Conservation (phyloP, 2,797 vertebrate genomes). For the Sebastiscus tertius region DNA sequence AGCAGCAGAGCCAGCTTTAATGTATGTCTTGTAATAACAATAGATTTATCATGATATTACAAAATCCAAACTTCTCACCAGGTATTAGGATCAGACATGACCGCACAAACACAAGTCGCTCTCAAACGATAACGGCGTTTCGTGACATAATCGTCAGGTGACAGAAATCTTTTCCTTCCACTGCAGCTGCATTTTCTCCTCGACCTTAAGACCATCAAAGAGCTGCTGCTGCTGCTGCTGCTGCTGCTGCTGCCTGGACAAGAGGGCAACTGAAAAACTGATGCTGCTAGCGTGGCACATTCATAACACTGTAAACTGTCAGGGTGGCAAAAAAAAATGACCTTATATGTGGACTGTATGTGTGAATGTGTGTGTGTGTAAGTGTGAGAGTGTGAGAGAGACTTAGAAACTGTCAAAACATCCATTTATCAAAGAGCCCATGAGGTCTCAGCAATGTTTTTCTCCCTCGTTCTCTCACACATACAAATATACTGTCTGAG, state of each 20-base stretch:
- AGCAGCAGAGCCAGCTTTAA: neutral
- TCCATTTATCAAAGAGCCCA: slow-evolving; percentile 64
- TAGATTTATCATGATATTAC: neutral
- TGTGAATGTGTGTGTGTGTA: slow-evolving; percentile 9
- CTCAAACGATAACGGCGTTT: neutral
- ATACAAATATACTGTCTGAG: neutral
- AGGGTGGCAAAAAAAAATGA: slow-evolving; percentile 41
- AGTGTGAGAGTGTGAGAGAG: slow-evolving; percentile 4
- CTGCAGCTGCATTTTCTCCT: slow-evolving; percentile 40
- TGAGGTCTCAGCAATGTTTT: slow-evolving; percentile 31
- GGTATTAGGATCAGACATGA: neutral
- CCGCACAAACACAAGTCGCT: neutral
- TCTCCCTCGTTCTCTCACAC: neutral
- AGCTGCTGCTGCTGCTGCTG: neutral
- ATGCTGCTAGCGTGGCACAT: slow-evolving; percentile 44
- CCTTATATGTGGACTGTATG: slow-evolving; percentile 26
- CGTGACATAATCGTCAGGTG: neutral
- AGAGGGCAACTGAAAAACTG: slow-evolving; percentile 28
- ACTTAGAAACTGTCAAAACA: slow-evolving; percentile 58
- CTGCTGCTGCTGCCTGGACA: slow-evolving; percentile 15
- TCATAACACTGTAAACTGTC: slow-evolving; percentile 51
- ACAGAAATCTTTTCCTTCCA: slow-evolving; percentile 8
- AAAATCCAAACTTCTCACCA: neutral
- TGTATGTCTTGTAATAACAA: slow-evolving; percentile 29
- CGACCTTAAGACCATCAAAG: slow-evolving; percentile 40